These are phyloP conservation scores for Leuctra nigra DNA, from an alignment of 2,888 invertebrate genomes.

Conservation along the genomic window DNA sequence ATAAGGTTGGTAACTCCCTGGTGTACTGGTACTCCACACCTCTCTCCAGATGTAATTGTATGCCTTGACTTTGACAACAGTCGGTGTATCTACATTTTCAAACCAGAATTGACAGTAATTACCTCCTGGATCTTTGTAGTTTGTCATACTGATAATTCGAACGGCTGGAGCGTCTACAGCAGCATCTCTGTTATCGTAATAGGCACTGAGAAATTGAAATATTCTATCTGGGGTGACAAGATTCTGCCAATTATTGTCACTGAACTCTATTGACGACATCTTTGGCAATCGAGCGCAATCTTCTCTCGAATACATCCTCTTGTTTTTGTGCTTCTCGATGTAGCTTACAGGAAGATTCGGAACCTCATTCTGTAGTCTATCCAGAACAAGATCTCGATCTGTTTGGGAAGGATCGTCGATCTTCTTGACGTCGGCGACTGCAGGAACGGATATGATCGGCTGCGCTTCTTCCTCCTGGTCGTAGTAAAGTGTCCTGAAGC, in stretches of 20 bases:
- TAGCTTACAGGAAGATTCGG: slow-evolving; percentile 37
- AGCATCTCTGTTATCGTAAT: slow-evolving; percentile 36
- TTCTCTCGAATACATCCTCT: slow-evolving; percentile 33
- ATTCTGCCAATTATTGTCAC: slow-evolving; percentile 38
- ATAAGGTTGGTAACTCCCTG: slow-evolving; percentile 37
- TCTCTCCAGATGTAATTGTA: slow-evolving; percentile 37
- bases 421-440: no score
- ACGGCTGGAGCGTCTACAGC: slow-evolving; percentile 31
- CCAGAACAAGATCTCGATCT: background rate
- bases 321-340: slow-evolving; percentile 35
- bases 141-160: slow-evolving; percentile 37
- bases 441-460: no score
- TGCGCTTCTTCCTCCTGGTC: no score
- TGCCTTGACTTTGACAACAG: slow-evolving; percentile 32
- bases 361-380: slow-evolving; percentile 19
- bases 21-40: slow-evolving; percentile 37
- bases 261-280: slow-evolving; percentile 36
- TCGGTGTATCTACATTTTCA: slow-evolving; percentile 27
- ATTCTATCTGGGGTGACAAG: slow-evolving; percentile 33
- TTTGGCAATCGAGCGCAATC: no score
- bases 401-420: no score
- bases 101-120: slow-evolving; percentile 35
- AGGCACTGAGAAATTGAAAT: slow-evolving; percentile 38
- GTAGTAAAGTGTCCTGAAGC: no score
- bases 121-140: slow-evolving; percentile 34